Percentiles rank a stretch among this genome's conserved stretches.
phyloP scores from a whole-genome alignment of 2,797 vertebrate genomes.

The Brachyalestes nurse region DNA sequence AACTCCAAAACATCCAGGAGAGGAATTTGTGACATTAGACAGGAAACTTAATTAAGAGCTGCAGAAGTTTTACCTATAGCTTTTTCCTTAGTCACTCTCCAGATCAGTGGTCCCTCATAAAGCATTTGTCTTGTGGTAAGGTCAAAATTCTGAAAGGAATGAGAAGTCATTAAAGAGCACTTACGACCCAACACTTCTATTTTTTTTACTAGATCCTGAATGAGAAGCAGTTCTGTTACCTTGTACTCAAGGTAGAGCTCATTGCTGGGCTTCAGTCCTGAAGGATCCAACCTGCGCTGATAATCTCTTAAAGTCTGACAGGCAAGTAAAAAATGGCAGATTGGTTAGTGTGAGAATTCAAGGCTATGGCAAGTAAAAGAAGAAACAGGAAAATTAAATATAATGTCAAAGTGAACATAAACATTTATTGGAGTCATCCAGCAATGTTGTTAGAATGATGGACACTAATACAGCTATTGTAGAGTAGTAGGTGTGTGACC shows the following conservation, averaged over 20 bases:
- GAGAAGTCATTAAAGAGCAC: not conserved
- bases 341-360: too few species aligned
- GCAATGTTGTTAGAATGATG: too few species aligned
- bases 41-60: too few species aligned
- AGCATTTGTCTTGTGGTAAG: slow-evolving; percentile 83
- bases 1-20: too few species aligned
- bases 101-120: slow-evolving; percentile 85
- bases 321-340: not conserved
- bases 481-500: too few species aligned
- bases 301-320: slow-evolving; percentile 88
- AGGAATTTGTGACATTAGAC: too few species aligned
- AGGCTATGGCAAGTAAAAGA: too few species aligned
- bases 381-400: too few species aligned
- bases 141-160: slow-evolving; percentile 79
- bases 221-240: slow-evolving; percentile 68
- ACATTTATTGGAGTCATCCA: too few species aligned
- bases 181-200: not conserved
- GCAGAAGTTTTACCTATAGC: slow-evolving; percentile 89
- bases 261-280: slow-evolving; percentile 85
- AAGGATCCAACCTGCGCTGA: slow-evolving; percentile 89
- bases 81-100: slow-evolving; percentile 92
- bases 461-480: not conserved
- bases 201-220: too few species aligned
- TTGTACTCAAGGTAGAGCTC: slow-evolving; percentile 89
- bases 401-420: too few species aligned